phyloP scores from a whole-genome alignment of 1,140 invertebrate genomes.

The Bombus balteatus region DNA sequence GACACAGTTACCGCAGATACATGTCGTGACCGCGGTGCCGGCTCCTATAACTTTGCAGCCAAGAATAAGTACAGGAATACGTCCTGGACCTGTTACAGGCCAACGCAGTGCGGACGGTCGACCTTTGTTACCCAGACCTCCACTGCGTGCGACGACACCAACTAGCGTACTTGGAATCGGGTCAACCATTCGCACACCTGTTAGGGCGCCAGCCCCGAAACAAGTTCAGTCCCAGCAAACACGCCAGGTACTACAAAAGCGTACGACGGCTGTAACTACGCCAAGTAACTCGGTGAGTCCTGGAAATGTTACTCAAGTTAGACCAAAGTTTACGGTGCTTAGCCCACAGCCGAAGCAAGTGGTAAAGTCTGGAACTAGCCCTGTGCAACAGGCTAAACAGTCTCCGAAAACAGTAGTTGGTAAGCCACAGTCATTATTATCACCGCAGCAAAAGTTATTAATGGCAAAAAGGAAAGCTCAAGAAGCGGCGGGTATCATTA shows the following conservation, averaged over 20 bases:
- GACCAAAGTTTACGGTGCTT: conserved; percentile 69
- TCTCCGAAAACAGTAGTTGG: conserved; percentile 68
- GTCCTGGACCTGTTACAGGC: conserved; percentile 60
- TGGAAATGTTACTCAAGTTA: conserved; percentile 67
- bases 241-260: conserved; percentile 75
- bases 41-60: conserved; percentile 73
- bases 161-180: conserved; percentile 74
- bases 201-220: conserved; percentile 70
- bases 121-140: conserved; percentile 75
- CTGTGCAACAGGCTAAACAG: conserved; percentile 60
- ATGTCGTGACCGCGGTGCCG: conserved; percentile 78
- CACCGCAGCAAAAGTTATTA: conserved; percentile 80
- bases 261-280: conserved; percentile 66
- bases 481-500: conserved; percentile 75
- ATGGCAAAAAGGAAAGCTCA: conserved; percentile 81
- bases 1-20: conserved; percentile 79
- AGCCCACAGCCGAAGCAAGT: conserved; percentile 66
- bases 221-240: conserved; percentile 61
- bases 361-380: conserved; percentile 64
- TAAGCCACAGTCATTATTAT: conserved; percentile 76
- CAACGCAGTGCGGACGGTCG: conserved; percentile 73
- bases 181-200: conserved; percentile 71
- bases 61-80: conserved; percentile 70
- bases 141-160: conserved; percentile 71
- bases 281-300: conserved; percentile 59